Conservation (phyloP, 1,140 invertebrate species). For the Zeugodacus cucurbitae region DNA sequence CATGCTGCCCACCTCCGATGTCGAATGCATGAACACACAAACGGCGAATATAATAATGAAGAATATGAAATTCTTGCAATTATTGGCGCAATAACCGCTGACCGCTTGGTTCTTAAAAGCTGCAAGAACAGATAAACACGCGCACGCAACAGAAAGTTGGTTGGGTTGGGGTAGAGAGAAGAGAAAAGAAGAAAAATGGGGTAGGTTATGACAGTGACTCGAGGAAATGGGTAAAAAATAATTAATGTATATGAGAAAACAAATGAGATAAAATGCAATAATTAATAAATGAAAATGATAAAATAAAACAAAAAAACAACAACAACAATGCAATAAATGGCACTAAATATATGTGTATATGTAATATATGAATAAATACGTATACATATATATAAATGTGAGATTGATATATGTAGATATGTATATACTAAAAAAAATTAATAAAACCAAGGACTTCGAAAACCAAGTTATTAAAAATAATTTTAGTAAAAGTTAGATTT, state of each 20-base stretch:
- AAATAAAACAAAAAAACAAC: neutral
- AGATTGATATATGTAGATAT: neutral
- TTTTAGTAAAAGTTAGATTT: too few species aligned
- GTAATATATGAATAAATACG: too few species aligned
- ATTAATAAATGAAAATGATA: neutral
- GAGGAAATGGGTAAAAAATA: slow-evolving; percentile 29
- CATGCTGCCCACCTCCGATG: slow-evolving; percentile 91
- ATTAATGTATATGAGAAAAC: slow-evolving; percentile 5
- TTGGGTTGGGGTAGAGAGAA: neutral
- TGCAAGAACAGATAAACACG: slow-evolving; percentile 36
- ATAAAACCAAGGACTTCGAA: too few species aligned
- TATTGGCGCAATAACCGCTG: slow-evolving; percentile 81
- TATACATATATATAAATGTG: neutral
- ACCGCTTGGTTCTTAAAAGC: slow-evolving; percentile 64
- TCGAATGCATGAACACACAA: slow-evolving; percentile 91
- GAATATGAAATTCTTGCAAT: slow-evolving; percentile 82
- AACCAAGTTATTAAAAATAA: too few species aligned
- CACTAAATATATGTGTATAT: too few species aligned
- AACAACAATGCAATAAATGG: too few species aligned
- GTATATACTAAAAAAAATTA: too few species aligned
- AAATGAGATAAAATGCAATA: neutral
- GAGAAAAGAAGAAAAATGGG: slow-evolving; percentile 37
- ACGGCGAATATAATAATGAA: slow-evolving; percentile 89
- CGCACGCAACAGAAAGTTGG: slow-evolving; percentile 39
- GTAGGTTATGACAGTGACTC: slow-evolving; percentile 28